Evolutionary conservation across 1,140 invertebrate species (phyloP).

Genomic region (Cheumatopsyche charites): DNA sequence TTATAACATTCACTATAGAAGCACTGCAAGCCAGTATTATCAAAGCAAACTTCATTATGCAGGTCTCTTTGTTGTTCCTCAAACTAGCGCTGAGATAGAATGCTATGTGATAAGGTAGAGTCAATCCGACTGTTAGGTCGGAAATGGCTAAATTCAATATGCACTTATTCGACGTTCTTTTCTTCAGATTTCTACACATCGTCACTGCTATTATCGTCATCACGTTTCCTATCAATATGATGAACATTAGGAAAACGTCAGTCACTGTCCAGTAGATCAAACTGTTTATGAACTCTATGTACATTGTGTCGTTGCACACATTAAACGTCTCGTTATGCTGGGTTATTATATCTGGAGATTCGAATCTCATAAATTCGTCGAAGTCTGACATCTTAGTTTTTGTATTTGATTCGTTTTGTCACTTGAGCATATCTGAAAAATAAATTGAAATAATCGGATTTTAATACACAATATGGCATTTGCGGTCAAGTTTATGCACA

Average conservation of each 20-base stretch:
- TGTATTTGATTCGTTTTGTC: too few species aligned
- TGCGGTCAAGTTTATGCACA: too few species aligned
- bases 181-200: constrained; percentile 67
- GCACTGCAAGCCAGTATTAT: constrained; percentile 74
- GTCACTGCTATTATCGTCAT: constrained; percentile 74
- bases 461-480: too few species aligned
- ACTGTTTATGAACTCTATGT: not conserved
- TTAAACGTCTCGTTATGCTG: not conserved
- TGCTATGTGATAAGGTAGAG: constrained; percentile 74
- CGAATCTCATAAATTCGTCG: not conserved
- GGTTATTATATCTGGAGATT: not conserved
- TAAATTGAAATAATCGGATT: too few species aligned
- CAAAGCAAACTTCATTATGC: constrained; percentile 72
- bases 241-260: constrained; percentile 66
- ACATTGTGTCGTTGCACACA: not conserved
- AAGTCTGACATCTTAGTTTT: not conserved
- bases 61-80: constrained; percentile 64
- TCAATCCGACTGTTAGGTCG: constrained; percentile 74
- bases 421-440: too few species aligned
- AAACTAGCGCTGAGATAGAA: constrained; percentile 69
- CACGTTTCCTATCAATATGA: constrained; percentile 72
- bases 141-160: constrained; percentile 75
- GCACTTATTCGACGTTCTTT: constrained; percentile 72
- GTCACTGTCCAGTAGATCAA: constrained; percentile 62
- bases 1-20: constrained; percentile 80